A percentile compares a stretch with the other conserved stretches of the same genome.
Conservation (phyloP, 2,113 vertebrate species). For the Otolemur garnettii region DNA sequence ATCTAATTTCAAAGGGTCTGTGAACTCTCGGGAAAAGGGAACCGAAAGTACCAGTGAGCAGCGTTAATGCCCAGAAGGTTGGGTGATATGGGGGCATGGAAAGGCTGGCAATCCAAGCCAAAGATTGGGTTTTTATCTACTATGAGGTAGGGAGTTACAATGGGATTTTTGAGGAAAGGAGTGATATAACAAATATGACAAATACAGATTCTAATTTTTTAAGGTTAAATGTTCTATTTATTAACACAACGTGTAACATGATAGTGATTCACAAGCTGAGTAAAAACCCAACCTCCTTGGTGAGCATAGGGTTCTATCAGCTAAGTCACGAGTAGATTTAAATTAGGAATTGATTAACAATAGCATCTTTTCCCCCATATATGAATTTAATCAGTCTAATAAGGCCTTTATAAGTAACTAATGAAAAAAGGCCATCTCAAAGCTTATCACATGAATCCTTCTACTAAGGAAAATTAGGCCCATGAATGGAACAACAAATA, state of each 20-base stretch:
- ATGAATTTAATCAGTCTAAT: slow-evolving; percentile 51
- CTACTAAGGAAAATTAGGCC: background rate
- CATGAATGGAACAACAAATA: slow-evolving; percentile 42
- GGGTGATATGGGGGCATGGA: rapidly evolving
- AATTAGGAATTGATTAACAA: slow-evolving; percentile 61
- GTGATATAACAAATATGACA: background rate
- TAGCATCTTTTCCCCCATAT: slow-evolving; percentile 6
- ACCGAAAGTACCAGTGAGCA: rapidly evolving
- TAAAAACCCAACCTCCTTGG: background rate
- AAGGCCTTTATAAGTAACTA: slow-evolving; percentile 67
- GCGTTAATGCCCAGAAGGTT: rapidly evolving
- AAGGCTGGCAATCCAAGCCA: background rate
- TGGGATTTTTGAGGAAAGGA: background rate
- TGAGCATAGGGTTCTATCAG: background rate
- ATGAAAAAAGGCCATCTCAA: background rate
- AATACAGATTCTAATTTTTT: background rate
- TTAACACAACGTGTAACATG: background rate
- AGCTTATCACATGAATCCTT: slow-evolving; percentile 9
- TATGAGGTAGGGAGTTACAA: background rate
- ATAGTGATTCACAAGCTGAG: background rate
- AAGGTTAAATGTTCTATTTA: background rate
- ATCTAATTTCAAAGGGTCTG: background rate
- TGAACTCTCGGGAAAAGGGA: background rate
- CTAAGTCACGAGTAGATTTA: slow-evolving; percentile 15
- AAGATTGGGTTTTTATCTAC: background rate